Conservation (phyloP, 2,113 vertebrate genomes). For the Hystrix cristata region DNA sequence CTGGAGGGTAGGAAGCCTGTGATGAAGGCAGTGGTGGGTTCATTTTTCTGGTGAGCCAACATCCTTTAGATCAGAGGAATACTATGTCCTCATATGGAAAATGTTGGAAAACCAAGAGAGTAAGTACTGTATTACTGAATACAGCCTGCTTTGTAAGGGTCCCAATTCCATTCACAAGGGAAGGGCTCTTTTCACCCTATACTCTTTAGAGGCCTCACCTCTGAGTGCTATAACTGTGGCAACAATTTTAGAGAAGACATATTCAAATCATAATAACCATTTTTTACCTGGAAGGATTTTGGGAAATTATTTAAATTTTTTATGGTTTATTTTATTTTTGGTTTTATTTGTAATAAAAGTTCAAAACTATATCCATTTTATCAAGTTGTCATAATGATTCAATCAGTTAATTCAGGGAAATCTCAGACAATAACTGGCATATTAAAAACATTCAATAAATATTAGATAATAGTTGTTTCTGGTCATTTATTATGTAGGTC, state of each 20-base stretch:
- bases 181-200: neutral
- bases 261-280: too few species aligned
- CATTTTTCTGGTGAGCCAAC: neutral
- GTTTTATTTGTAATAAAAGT: neutral
- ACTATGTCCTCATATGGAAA: neutral
- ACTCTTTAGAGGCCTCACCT: neutral
- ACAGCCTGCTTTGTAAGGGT: too few species aligned
- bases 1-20: neutral
- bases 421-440: neutral
- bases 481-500: neutral
- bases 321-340: neutral
- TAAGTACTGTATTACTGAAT: neutral
- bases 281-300: neutral
- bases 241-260: neutral
- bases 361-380: constrained; percentile 4
- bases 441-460: neutral
- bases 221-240: neutral
- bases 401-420: neutral
- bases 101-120: neutral
- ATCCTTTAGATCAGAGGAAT: rapidly evolving
- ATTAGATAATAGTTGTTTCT: neutral
- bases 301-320: neutral
- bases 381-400: neutral
- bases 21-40: neutral
- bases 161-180: neutral